Percentiles rank a stretch among this genome's conserved stretches.
Evolutionary conservation across 2,113 vertebrate species (phyloP).

Genomic region (Ptilorrhoa leucosticta): DNA sequence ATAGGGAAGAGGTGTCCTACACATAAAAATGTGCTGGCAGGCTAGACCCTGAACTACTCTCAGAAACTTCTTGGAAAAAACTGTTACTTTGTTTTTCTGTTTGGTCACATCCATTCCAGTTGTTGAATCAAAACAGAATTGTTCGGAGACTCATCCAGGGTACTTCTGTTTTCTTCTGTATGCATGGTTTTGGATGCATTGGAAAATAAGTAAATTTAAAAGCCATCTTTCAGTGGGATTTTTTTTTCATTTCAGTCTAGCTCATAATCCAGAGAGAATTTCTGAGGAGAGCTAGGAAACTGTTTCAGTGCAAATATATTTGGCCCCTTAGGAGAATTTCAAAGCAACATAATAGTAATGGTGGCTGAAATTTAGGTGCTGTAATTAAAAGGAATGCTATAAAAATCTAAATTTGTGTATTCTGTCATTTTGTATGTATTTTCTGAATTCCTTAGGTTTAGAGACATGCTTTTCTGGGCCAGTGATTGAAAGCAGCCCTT

Average conservation of each 20-base stretch:
- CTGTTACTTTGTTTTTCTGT: background rate
- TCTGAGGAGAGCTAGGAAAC: background rate
- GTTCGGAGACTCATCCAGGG: background rate
- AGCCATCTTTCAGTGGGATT: background rate
- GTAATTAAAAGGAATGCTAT: background rate
- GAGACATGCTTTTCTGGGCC: background rate
- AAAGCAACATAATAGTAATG: background rate
- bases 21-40: background rate
- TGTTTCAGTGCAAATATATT: background rate
- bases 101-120: background rate
- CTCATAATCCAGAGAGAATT: background rate
- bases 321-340: background rate
- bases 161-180: background rate
- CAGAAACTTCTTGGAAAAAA: background rate
- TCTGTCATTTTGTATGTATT: background rate
- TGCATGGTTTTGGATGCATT: background rate
- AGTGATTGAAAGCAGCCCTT: background rate
- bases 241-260: background rate
- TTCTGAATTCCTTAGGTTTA: background rate
- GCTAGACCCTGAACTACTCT: background rate
- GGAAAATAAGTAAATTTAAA: background rate
- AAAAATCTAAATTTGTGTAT: background rate
- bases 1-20: background rate
- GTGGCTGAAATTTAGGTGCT: background rate
- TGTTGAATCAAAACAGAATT: background rate